These are phyloP conservation scores for Leptobrachium ailaonicum DNA, from an alignment of 2,113 vertebrate species.

Conservation along the genomic window DNA sequence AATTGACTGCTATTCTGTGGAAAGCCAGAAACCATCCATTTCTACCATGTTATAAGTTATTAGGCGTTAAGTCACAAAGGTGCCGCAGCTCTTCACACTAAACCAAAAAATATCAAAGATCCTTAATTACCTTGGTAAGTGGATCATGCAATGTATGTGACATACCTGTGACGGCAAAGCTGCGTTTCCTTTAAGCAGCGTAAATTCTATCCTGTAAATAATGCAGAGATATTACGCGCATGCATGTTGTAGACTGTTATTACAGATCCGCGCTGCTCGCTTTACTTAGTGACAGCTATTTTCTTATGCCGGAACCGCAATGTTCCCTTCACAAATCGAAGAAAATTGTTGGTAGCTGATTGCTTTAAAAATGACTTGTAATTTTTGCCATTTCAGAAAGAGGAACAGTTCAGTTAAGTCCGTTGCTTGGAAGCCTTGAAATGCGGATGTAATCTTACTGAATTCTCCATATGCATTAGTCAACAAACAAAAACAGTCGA, in stretches of 20 bases:
- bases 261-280: conserved; percentile 16
- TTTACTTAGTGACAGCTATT: conserved; percentile 38
- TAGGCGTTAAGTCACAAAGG: no score
- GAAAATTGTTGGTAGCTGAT: conserved; percentile 23
- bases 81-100: no score
- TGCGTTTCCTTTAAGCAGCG: conserved; percentile 10
- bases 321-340: conserved; percentile 36
- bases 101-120: no score
- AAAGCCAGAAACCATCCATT: no score
- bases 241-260: conserved; percentile 16
- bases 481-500: background rate
- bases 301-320: conserved; percentile 36
- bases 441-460: conserved; percentile 16
- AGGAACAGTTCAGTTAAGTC: conserved; percentile 25
- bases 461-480: conserved; percentile 21
- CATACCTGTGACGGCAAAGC: conserved; percentile 16
- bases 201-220: conserved; percentile 24
- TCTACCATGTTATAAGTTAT: no score
- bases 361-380: conserved; percentile 21
- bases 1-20: no score
- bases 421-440: conserved; percentile 12
- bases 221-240: conserved; percentile 11
- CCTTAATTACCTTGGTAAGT: no score
- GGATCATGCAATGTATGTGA: no score
- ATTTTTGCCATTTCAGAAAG: conserved; percentile 33